A percentile compares a stretch with the other conserved stretches of the same genome.
These are phyloP conservation scores for Brachionus paranguensis DNA, from an alignment of 1,140 invertebrate genomes.

Conservation along the genomic window DNA sequence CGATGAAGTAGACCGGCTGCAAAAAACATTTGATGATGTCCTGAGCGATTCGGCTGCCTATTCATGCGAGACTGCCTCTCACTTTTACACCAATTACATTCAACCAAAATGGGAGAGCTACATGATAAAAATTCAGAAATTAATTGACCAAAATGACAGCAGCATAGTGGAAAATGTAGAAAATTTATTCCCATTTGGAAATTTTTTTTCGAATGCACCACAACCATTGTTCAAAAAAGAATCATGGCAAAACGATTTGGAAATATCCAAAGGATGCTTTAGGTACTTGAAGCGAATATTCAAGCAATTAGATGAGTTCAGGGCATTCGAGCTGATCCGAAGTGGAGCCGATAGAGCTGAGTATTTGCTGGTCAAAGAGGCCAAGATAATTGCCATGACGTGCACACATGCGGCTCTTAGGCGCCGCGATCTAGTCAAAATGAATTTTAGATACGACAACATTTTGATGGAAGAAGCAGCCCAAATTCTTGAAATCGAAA, in stretches of 20 bases:
- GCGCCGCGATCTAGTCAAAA: slow-evolving; percentile 85
- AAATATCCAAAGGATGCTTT: slow-evolving; percentile 82
- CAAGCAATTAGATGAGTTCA: slow-evolving; percentile 90
- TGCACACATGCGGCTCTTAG: slow-evolving; percentile 98
- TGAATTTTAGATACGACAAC: slow-evolving; percentile 83
- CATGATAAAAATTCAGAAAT: not conserved
- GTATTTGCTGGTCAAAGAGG: slow-evolving; percentile 94
- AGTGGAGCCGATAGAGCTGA: slow-evolving; percentile 89
- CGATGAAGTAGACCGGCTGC: slow-evolving; percentile 78
- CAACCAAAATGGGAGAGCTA: slow-evolving; percentile 76
- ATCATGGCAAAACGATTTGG: slow-evolving; percentile 74
- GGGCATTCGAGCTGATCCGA: slow-evolving; percentile 86
- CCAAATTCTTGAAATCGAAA: slow-evolving; percentile 98
- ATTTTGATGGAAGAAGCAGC: slow-evolving; percentile 99
- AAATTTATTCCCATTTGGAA: slow-evolving; percentile 74
- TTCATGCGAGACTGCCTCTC: slow-evolving; percentile 95
- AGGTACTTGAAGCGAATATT: slow-evolving; percentile 92
- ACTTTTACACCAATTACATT: slow-evolving; percentile 61
- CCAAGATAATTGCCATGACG: slow-evolving; percentile 99
- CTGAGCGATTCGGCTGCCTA: slow-evolving; percentile 62
- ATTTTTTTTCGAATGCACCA: slow-evolving; percentile 62
- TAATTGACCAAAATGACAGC: not conserved
- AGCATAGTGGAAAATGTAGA: slow-evolving; percentile 50
- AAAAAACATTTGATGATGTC: slow-evolving; percentile 78
- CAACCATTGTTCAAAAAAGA: slow-evolving; percentile 72